Evolutionary conservation across 2,113 vertebrate species (phyloP).

Genomic region (Chlorodrepanis virens): DNA sequence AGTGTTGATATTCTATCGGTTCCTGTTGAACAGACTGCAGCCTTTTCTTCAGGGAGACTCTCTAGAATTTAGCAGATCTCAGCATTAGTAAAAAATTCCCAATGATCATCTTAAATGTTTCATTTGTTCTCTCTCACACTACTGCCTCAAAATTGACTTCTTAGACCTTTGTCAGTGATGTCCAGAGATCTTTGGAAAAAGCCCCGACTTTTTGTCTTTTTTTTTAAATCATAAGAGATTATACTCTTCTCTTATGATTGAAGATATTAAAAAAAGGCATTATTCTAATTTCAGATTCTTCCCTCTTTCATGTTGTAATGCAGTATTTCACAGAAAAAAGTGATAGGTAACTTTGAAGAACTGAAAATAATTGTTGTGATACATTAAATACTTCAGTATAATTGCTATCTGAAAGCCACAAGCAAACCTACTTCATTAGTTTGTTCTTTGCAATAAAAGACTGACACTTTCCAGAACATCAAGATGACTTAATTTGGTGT

Average conservation of each 20-base stretch:
- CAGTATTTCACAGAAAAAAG: not conserved
- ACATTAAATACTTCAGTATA: not conserved
- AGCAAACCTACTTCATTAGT: not conserved
- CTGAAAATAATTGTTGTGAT: not conserved
- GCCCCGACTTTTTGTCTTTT: accelerated
- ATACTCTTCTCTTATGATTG: not conserved
- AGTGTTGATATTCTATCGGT: not conserved
- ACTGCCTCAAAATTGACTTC: not conserved
- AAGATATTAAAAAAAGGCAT: not conserved
- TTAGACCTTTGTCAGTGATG: not conserved
- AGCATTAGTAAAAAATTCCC: not conserved
- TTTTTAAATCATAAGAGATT: not conserved
- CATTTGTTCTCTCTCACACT: not conserved
- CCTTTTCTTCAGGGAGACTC: not conserved
- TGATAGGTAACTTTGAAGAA: not conserved
- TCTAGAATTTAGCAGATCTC: not conserved
- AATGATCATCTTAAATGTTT: not conserved
- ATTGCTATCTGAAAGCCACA: not conserved
- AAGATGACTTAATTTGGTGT: not conserved
- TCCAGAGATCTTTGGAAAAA: not conserved
- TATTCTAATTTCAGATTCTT: not conserved
- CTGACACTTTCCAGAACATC: not conserved
- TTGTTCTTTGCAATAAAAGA: not conserved
- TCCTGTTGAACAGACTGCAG: not conserved
- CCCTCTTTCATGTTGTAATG: not conserved